phyloP scores from a whole-genome alignment of 1,140 invertebrate species.

The Brachionus calyciflorus region DNA sequence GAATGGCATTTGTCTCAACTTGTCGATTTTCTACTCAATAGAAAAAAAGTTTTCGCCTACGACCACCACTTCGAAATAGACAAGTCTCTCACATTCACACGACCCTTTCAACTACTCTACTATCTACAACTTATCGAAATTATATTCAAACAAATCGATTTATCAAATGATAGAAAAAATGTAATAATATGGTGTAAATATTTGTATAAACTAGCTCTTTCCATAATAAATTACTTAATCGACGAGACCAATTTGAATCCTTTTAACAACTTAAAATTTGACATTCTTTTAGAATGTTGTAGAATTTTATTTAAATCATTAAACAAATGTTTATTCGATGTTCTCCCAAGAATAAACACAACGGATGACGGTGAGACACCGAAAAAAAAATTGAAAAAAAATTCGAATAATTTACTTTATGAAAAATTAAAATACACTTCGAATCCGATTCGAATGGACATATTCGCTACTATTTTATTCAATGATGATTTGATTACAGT shows the following conservation, averaged over 20 bases:
- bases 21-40: not conserved
- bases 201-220: not conserved
- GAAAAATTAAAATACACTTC: not conserved
- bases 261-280: not conserved
- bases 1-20: not conserved
- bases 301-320: not conserved
- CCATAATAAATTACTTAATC: not conserved
- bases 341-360: too few species aligned
- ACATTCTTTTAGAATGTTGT: not conserved
- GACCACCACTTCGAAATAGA: not conserved
- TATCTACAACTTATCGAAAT: not conserved
- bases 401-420: not conserved
- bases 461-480: not conserved
- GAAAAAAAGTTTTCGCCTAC: not conserved
- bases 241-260: not conserved
- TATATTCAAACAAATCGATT: not conserved
- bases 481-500: not conserved
- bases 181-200: not conserved
- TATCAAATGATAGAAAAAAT: not conserved
- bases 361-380: not conserved
- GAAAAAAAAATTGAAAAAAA: constrained; percentile 6
- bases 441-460: not conserved
- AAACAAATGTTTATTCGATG: not conserved
- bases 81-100: not conserved
- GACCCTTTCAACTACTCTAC: not conserved